Evolutionary conservation across 2,113 vertebrate genomes (phyloP).

Genomic region (Periophthalmus modestus): DNA sequence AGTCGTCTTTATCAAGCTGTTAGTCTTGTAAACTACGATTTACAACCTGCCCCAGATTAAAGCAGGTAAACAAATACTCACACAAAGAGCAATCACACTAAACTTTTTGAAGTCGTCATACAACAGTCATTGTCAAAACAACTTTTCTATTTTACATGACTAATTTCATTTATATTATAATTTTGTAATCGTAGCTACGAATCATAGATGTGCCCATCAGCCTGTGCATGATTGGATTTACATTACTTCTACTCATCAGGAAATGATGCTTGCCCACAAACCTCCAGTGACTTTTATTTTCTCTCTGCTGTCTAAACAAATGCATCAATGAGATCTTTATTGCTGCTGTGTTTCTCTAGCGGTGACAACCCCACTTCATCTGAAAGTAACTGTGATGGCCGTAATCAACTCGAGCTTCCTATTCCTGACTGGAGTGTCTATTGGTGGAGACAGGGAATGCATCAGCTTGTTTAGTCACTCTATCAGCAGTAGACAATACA

Average conservation of each 20-base stretch:
- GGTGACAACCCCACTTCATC: neutral
- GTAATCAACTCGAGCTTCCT: conserved; percentile 26
- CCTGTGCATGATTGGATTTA: conserved; percentile 8
- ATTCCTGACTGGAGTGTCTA: conserved; percentile 8
- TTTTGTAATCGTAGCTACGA: conserved; percentile 14
- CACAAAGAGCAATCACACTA: neutral
- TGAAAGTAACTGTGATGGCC: conserved; percentile 9
- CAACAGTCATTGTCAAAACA: too few relatives aligned
- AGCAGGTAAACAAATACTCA: neutral
- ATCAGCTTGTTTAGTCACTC: neutral
- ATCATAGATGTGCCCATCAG: conserved; percentile 19
- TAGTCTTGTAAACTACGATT: neutral
- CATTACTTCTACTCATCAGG: conserved; percentile 3
- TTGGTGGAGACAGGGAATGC: neutral
- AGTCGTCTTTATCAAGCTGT: neutral
- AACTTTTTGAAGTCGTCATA: neutral
- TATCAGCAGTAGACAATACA: neutral
- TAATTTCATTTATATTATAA: conserved; percentile 5
- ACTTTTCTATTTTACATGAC: neutral
- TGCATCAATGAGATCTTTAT: conserved; percentile 7
- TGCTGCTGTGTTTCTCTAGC: neutral
- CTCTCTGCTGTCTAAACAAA: conserved; percentile 22
- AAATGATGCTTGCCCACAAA: conserved; percentile 26
- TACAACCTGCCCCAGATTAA: neutral
- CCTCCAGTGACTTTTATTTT: conserved; percentile 7